These are phyloP conservation scores for Nasua narica DNA, from an alignment of 2,797 vertebrate genomes.

Conservation along the genomic window DNA sequence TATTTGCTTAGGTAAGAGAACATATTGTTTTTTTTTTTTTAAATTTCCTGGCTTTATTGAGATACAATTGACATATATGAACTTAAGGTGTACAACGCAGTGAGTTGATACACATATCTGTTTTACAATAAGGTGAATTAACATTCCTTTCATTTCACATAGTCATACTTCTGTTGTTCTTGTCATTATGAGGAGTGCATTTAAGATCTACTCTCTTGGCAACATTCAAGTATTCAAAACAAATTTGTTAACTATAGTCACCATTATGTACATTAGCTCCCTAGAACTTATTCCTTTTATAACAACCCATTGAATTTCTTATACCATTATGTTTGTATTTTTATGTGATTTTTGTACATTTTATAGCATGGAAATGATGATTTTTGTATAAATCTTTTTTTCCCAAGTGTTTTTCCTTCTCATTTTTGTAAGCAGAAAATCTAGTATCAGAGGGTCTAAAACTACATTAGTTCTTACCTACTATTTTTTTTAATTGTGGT, in stretches of 20 bases:
- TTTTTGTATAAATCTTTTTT: not conserved
- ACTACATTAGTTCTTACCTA: not conserved
- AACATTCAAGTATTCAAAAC: not conserved
- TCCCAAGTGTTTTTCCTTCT: not conserved
- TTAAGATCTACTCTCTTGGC: not conserved
- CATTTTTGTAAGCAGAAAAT: not conserved
- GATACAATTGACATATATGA: not conserved
- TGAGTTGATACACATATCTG: no score
- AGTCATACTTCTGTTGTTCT: not conserved
- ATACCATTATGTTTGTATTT: not conserved
- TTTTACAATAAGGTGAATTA: not conserved
- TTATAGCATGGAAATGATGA: not conserved
- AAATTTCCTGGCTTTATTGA: not conserved
- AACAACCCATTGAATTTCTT: not conserved
- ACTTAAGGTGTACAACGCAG: no score
- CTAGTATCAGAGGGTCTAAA: not conserved
- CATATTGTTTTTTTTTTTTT: not conserved
- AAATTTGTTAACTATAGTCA: not conserved
- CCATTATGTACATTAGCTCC: not conserved
- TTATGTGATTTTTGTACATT: not conserved
- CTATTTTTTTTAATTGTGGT: not conserved
- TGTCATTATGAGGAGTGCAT: not conserved
- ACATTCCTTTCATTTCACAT: not conserved
- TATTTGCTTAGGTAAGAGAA: conserved; percentile 81
- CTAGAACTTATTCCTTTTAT: not conserved